Conservation (phyloP, 2,113 vertebrate species). For the Ctenodactylus gundi region DNA sequence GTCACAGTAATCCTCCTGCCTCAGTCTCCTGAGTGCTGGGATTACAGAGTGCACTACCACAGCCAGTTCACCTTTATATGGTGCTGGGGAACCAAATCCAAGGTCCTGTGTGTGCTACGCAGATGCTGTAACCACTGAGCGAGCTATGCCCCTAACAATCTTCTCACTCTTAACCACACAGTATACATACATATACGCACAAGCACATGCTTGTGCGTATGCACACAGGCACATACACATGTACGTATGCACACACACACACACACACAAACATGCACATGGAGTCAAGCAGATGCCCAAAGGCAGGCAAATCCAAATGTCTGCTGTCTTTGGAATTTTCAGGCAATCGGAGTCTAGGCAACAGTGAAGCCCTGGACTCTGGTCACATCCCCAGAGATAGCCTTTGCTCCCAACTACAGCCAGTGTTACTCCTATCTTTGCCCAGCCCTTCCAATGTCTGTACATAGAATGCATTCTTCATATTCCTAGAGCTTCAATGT, state of each 20-base stretch:
- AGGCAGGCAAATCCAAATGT: constrained; percentile 12
- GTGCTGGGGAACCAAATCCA: too few relatives aligned
- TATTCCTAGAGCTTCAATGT: background rate
- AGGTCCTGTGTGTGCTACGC: too few relatives aligned
- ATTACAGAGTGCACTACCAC: too few relatives aligned
- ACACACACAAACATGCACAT: background rate
- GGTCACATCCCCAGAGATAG: background rate
- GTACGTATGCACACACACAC: background rate
- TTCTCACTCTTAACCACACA: background rate
- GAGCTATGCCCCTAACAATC: too few relatives aligned
- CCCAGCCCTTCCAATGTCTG: background rate
- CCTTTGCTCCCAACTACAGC: background rate
- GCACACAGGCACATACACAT: background rate
- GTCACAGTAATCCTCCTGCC: too few relatives aligned
- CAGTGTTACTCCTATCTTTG: background rate
- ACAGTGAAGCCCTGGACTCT: background rate
- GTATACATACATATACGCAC: fast-evolving
- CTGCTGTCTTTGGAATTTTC: constrained; percentile 62
- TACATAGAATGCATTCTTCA: background rate
- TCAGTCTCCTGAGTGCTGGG: too few relatives aligned
- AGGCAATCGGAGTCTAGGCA: constrained; percentile 32
- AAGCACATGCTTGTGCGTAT: too few relatives aligned
- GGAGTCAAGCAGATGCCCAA: background rate
- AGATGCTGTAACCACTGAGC: too few relatives aligned
- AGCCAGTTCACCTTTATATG: too few relatives aligned